phyloP scores from a whole-genome alignment of 1,140 invertebrate species.

The Camponotus vicinus region DNA sequence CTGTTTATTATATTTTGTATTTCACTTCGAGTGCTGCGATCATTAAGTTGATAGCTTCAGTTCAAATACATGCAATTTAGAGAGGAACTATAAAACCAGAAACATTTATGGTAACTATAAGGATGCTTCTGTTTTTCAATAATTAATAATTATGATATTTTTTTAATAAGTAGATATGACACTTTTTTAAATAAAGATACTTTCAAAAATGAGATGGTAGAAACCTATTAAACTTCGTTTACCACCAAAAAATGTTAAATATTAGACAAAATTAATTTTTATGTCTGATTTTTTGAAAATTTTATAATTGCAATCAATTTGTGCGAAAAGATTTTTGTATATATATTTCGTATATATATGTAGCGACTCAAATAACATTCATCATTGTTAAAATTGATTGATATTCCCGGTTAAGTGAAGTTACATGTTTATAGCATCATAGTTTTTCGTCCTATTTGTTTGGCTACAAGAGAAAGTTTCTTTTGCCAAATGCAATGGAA shows the following conservation, averaged over 20 bases:
- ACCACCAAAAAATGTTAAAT: not conserved
- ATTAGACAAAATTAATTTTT: constrained; percentile 41
- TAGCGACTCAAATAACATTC: not conserved
- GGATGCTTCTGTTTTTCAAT: not conserved
- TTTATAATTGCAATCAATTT: constrained; percentile 7
- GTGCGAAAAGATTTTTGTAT: not conserved
- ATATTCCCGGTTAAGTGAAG: constrained; percentile 25
- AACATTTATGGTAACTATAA: not conserved
- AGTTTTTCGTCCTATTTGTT: constrained; percentile 13
- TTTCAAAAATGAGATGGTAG: not conserved
- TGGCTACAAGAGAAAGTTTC: not conserved
- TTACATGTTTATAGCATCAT: constrained; percentile 34
- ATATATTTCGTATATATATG: not conserved
- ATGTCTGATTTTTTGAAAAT: not conserved
- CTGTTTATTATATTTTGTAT: constrained; percentile 54
- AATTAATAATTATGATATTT: not conserved
- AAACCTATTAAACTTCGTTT: not conserved
- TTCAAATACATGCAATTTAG: constrained; percentile 2
- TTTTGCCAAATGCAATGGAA: not conserved
- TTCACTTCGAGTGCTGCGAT: not conserved
- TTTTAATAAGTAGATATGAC: not conserved
- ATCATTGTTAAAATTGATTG: not conserved
- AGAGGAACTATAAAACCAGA: not conserved
- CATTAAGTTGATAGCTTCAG: not conserved
- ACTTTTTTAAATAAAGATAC: not conserved